Evolutionary conservation across 2,113 vertebrate species (phyloP).

Genomic region (Pangasianodon hypophthalmus): DNA sequence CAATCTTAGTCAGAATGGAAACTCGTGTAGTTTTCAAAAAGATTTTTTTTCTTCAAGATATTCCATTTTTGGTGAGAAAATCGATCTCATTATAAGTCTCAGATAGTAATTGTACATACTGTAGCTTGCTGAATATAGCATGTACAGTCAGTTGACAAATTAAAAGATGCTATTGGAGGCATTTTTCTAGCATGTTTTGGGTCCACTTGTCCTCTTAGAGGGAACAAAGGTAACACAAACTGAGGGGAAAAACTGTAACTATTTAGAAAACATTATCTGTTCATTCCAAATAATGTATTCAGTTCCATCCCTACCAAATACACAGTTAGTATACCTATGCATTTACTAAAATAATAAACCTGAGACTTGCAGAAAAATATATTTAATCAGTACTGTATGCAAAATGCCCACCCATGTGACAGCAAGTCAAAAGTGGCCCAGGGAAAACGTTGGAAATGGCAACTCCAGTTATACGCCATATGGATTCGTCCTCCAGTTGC

Average conservation of each 20-base stretch:
- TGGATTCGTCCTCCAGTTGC: constrained; percentile 28
- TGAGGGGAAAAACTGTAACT: neutral
- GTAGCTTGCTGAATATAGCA: neutral
- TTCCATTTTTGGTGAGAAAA: neutral
- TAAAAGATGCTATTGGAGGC: neutral
- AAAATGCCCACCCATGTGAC: neutral
- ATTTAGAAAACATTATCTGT: neutral
- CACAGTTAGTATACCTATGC: neutral
- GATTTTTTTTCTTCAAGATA: neutral
- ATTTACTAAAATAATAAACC: neutral
- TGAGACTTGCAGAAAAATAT: neutral
- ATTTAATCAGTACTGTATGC: neutral
- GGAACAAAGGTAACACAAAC: neutral
- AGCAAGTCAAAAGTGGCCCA: neutral
- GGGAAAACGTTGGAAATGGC: constrained; percentile 6
- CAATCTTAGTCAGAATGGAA: neutral
- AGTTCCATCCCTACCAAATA: neutral
- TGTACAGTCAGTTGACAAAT: neutral
- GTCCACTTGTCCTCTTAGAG: neutral
- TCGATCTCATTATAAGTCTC: neutral
- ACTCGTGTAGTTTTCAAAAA: neutral
- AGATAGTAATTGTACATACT: constrained; percentile 4
- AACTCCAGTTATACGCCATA: constrained; percentile 5
- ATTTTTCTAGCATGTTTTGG: neutral
- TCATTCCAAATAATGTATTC: neutral